phyloP scores from a whole-genome alignment of 92 coral and sea anemone species.

The Paragorgia papillata region DNA sequence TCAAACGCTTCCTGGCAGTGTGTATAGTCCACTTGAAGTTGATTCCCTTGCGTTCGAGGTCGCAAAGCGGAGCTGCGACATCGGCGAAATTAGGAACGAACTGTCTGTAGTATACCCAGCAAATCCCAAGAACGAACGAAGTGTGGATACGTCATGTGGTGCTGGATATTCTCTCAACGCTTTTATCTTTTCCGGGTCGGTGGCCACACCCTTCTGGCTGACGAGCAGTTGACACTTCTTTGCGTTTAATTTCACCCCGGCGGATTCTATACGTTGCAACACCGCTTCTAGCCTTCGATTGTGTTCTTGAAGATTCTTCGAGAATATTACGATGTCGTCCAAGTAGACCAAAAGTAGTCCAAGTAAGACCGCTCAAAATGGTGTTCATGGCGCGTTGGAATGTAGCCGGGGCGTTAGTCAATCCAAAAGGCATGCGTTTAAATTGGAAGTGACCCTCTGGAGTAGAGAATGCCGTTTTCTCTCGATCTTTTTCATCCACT shows the following conservation, averaged over 20 bases:
- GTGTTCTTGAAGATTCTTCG: slow-evolving; percentile 38
- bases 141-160: slow-evolving; percentile 37
- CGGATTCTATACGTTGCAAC: slow-evolving; percentile 40
- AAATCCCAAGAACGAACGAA: slow-evolving; percentile 34
- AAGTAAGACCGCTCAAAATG: slow-evolving; percentile 25
- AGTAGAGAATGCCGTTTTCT: slow-evolving; percentile 52
- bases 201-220: slow-evolving; percentile 38
- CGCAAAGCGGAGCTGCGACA: slow-evolving; percentile 29
- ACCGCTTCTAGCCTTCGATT: slow-evolving; percentile 30
- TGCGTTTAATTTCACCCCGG: slow-evolving; percentile 54
- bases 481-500: slow-evolving; percentile 33
- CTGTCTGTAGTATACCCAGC: slow-evolving; percentile 49
- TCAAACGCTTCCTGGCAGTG: slow-evolving; percentile 29
- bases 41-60: slow-evolving; percentile 40
- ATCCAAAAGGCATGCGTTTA: slow-evolving; percentile 43
- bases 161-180: slow-evolving; percentile 31
- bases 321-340: slow-evolving; percentile 50
- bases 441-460: slow-evolving; percentile 54
- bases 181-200: slow-evolving; percentile 46
- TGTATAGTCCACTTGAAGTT: slow-evolving; percentile 34
- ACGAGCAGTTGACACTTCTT: slow-evolving; percentile 43
- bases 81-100: slow-evolving; percentile 48
- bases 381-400: slow-evolving; percentile 40
- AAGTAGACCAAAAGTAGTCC: slow-evolving; percentile 40
- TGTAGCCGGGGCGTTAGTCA: slow-evolving; percentile 45